These are phyloP conservation scores for Drosophila atroscutellata DNA, from an alignment of 2,888 invertebrate species.

Conservation along the genomic window DNA sequence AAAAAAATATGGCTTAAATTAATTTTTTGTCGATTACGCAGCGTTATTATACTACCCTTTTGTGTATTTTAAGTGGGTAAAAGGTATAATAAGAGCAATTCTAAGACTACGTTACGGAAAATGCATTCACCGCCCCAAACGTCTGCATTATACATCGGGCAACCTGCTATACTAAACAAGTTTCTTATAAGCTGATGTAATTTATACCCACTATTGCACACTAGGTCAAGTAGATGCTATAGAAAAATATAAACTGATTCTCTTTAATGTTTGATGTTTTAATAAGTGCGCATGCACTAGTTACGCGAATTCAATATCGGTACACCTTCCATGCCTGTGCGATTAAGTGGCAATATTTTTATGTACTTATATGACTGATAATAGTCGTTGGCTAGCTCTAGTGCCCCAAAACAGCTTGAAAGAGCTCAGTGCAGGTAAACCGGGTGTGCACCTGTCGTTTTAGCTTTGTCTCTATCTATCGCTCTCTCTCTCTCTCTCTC, in stretches of 20 bases:
- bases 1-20: not conserved
- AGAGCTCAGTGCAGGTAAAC: constrained; percentile 53
- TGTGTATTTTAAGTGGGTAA: not conserved
- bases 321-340: constrained; percentile 36
- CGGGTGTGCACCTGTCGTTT: constrained; percentile 65
- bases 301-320: constrained; percentile 40
- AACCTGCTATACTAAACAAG: constrained; percentile 54
- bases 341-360: constrained; percentile 62
- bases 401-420: constrained; percentile 26
- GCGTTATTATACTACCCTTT: not conserved
- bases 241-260: constrained; percentile 11
- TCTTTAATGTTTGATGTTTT: constrained; percentile 25
- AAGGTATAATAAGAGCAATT: constrained; percentile 9
- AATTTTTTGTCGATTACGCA: not conserved
- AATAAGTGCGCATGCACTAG: constrained; percentile 59
- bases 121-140: constrained; percentile 10
- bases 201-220: constrained; percentile 60
- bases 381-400: constrained; percentile 34
- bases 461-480: constrained; percentile 4
- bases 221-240: constrained; percentile 68
- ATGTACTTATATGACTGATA: constrained; percentile 55
- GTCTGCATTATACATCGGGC: constrained; percentile 24
- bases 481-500: not conserved
- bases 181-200: constrained; percentile 67
- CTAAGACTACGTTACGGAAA: constrained; percentile 5